These are phyloP conservation scores for Chrysocyon brachyurus DNA, from an alignment of 2,797 vertebrate genomes.

Conservation along the genomic window DNA sequence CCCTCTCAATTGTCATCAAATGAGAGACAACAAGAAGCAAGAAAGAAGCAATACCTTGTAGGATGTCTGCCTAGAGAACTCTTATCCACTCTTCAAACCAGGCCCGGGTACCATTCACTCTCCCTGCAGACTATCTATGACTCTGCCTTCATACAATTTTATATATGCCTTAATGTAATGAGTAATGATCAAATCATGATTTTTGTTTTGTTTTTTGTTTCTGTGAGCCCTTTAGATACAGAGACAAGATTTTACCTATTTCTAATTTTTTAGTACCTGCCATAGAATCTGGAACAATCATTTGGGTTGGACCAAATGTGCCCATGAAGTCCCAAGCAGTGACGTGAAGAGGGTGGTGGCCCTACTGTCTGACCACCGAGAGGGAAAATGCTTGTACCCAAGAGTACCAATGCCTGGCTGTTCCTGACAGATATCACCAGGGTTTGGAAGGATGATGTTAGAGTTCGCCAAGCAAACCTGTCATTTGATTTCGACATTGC, in stretches of 20 bases:
- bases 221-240: neutral
- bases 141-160: neutral
- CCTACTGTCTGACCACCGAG: neutral
- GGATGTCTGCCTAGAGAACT: neutral
- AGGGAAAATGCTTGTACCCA: neutral
- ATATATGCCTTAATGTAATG: neutral
- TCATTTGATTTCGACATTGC: neutral
- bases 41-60: neutral
- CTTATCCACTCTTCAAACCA: neutral
- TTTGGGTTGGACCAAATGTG: neutral
- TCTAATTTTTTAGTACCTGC: neutral
- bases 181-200: neutral
- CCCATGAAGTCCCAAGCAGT: neutral
- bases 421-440: neutral
- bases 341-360: neutral
- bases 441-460: neutral
- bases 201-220: neutral
- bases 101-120: neutral
- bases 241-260: neutral
- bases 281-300: neutral
- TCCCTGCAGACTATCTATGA: neutral
- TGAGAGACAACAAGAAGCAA: neutral
- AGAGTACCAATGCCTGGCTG: rapidly evolving
- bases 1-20: neutral
- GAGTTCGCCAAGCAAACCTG: neutral